Percentiles rank a stretch among this genome's conserved stretches.
Evolutionary conservation across 2,113 vertebrate species (phyloP).

Genomic region (Hiodon tergisus): DNA sequence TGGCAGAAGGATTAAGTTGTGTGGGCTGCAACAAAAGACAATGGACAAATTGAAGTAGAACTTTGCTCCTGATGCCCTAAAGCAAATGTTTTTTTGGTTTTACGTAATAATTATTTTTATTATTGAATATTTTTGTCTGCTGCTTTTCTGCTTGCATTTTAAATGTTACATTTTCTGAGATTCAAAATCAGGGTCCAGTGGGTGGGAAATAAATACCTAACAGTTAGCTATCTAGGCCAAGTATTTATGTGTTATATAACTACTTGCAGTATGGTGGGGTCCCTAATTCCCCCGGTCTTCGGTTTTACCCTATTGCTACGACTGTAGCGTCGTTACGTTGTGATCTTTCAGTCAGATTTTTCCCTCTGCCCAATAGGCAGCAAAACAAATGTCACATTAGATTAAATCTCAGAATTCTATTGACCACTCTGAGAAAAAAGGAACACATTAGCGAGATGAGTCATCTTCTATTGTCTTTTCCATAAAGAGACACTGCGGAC

Average conservation of each 20-base stretch:
- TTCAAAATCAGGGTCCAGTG: not conserved
- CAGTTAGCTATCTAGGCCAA: slow-evolving; percentile 28
- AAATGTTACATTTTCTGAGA: slow-evolving; percentile 1
- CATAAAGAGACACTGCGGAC: not conserved
- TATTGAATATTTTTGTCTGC: not conserved
- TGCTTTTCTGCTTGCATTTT: not conserved
- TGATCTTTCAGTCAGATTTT: slow-evolving; percentile 9
- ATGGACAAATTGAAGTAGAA: not conserved
- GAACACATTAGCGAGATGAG: slow-evolving; percentile 14
- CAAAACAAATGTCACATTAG: slow-evolving; percentile 25
- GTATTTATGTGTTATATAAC: slow-evolving; percentile 33
- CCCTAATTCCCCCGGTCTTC: not conserved
- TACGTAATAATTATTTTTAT: not conserved
- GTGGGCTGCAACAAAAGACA: slow-evolving; percentile 19
- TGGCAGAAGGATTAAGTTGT: not conserved
- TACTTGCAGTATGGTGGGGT: not conserved
- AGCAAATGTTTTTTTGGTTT: not conserved
- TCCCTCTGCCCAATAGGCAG: slow-evolving; percentile 5
- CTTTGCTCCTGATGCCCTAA: not conserved
- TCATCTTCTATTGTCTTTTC: slow-evolving; percentile 12
- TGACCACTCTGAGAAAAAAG: slow-evolving; percentile 20
- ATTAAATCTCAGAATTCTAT: slow-evolving; percentile 25
- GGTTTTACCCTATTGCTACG: slow-evolving; percentile 3
- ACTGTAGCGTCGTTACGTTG: not conserved
- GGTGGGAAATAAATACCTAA: slow-evolving; percentile 26